These are phyloP conservation scores for Oligia fasciuncula DNA, from an alignment of 2,888 invertebrate species.

Conservation along the genomic window DNA sequence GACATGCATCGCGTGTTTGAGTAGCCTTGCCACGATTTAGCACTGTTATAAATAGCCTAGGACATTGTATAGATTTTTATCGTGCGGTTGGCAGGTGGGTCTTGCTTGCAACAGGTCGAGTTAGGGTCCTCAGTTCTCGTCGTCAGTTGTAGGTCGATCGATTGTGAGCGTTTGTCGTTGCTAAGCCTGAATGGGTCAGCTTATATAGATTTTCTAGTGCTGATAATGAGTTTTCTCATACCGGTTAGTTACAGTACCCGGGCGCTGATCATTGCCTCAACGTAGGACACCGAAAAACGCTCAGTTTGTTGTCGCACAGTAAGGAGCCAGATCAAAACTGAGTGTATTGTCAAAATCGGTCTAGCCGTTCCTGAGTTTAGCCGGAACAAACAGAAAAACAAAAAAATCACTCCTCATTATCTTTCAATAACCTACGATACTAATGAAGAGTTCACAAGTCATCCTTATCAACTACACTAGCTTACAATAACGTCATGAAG, in stretches of 20 bases:
- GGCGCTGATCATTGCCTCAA: no score
- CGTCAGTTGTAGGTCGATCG: constrained; percentile 14
- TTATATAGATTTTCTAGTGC: not conserved
- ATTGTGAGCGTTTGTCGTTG: constrained; percentile 1
- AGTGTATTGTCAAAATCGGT: not conserved
- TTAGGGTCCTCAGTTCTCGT: not conserved
- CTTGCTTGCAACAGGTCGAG: constrained; percentile 30
- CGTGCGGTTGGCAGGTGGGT: constrained; percentile 1
- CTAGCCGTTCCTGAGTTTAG: not conserved
- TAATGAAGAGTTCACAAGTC: not conserved
- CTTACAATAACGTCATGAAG: not conserved
- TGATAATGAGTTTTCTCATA: not conserved
- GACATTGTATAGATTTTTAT: constrained; percentile 49
- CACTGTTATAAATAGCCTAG: constrained; percentile 38
- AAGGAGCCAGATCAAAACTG: not conserved
- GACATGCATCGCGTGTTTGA: constrained; percentile 66
- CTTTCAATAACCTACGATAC: not conserved
- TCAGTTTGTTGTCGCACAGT: not conserved
- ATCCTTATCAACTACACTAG: not conserved
- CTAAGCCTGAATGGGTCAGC: not conserved
- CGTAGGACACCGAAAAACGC: not conserved
- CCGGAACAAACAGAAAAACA: not conserved
- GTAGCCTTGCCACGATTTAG: constrained; percentile 56
- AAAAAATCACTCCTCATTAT: not conserved
- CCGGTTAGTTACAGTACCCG: not conserved